A percentile compares a stretch with the other conserved stretches of the same genome.
These are phyloP conservation scores for Lasiurus borealis DNA, from an alignment of 2,113 vertebrate genomes.

Conservation along the genomic window DNA sequence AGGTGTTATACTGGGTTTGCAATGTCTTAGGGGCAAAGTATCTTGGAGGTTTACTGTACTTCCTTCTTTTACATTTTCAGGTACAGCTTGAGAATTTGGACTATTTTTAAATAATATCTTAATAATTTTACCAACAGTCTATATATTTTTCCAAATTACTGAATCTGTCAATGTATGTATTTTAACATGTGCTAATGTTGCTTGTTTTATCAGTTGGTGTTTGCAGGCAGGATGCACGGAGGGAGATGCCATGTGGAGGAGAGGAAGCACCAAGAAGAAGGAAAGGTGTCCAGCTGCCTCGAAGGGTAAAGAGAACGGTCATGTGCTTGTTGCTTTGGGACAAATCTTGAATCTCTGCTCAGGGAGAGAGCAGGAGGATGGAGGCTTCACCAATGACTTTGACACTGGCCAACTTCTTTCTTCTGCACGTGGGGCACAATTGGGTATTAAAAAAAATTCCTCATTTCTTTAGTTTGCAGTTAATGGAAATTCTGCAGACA, in stretches of 20 bases:
- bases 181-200: neutral
- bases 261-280: accelerated
- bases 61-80: neutral
- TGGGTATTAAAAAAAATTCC: neutral
- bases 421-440: neutral
- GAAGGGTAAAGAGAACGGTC: neutral
- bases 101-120: neutral
- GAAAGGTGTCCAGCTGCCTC: neutral
- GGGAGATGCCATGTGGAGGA: accelerated
- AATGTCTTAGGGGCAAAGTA: accelerated
- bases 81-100: neutral
- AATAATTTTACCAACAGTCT: too few species aligned
- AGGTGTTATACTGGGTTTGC: accelerated
- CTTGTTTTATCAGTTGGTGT: accelerated
- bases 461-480: neutral
- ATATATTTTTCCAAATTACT: neutral
- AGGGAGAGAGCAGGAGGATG: neutral
- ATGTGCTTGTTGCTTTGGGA: accelerated
- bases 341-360: neutral
- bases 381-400: neutral
- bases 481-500: too few species aligned
- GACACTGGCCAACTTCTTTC: neutral
- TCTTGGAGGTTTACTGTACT: accelerated
- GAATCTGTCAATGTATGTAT: neutral
- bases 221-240: accelerated